Percentiles rank a stretch among this genome's conserved stretches.
phyloP scores from a whole-genome alignment of 2,888 invertebrate species.

The Drosophila mercatorum region DNA sequence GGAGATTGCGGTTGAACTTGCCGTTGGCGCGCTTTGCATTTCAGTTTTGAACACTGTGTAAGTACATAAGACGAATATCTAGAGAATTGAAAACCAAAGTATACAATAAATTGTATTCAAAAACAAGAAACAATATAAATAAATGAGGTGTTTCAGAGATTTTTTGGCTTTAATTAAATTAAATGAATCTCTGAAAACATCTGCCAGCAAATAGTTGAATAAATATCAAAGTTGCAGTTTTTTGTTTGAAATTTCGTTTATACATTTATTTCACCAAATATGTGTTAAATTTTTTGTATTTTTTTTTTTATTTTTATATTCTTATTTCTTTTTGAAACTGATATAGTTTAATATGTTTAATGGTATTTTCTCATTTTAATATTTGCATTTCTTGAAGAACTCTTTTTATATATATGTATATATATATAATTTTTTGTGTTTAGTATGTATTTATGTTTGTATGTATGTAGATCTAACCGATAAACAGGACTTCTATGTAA shows the following conservation, averaged over 20 bases:
- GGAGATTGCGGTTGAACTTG: neutral
- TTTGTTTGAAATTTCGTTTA: conserved; percentile 78
- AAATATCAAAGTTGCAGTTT: neutral
- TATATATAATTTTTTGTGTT: conserved; percentile 15
- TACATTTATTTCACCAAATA: conserved; percentile 84
- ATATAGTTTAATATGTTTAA: conserved; percentile 72
- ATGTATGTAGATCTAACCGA: conserved; percentile 13
- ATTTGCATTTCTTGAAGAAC: conserved; percentile 58
- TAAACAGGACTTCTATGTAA: conserved; percentile 16
- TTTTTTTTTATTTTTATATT: conserved; percentile 38
- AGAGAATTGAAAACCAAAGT: conserved; percentile 27
- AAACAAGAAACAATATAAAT: neutral
- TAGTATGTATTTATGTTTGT: conserved; percentile 45
- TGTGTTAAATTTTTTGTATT: conserved; percentile 41
- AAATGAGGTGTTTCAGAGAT: neutral
- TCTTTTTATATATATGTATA: conserved; percentile 45
- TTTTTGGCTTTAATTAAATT: neutral
- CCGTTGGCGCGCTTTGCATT: neutral
- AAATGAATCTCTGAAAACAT: neutral
- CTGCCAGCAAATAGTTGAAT: conserved; percentile 5
- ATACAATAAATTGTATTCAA: neutral
- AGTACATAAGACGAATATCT: conserved; percentile 50
- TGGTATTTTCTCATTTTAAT: conserved; percentile 33
- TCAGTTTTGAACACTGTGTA: conserved; percentile 35
- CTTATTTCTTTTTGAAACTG: conserved; percentile 70